These are phyloP conservation scores for Muscina levida DNA, from an alignment of 2,888 invertebrate species.

Conservation along the genomic window DNA sequence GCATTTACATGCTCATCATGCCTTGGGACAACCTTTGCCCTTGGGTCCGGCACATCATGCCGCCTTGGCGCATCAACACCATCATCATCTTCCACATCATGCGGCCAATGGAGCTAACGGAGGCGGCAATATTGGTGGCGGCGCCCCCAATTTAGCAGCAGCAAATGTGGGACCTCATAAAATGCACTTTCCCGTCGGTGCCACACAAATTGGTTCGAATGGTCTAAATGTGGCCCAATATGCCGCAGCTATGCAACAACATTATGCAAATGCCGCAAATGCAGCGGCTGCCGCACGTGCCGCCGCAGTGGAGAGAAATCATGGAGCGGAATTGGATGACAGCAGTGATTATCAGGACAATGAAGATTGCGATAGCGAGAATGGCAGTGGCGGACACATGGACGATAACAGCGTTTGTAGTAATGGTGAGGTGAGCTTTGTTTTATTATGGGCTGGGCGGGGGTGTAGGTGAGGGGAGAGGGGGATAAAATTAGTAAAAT, in stretches of 20 bases:
- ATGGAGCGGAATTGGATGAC: slow-evolving; percentile 74
- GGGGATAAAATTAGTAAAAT: background rate
- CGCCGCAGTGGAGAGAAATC: slow-evolving; percentile 72
- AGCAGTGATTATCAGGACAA: slow-evolving; percentile 78
- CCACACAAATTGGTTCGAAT: slow-evolving; percentile 73
- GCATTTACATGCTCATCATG: slow-evolving; percentile 55
- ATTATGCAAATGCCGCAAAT: slow-evolving; percentile 75
- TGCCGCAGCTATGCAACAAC: slow-evolving; percentile 77
- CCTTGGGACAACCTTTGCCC: slow-evolving; percentile 51
- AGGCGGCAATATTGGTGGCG: slow-evolving; percentile 24
- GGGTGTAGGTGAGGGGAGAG: slow-evolving; percentile 39
- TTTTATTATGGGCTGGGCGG: slow-evolving; percentile 70
- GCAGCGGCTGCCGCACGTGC: slow-evolving; percentile 74
- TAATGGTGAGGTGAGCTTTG: slow-evolving; percentile 79
- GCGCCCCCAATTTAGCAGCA: slow-evolving; percentile 34
- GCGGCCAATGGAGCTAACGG: background rate
- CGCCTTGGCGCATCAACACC: slow-evolving; percentile 43
- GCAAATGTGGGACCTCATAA: slow-evolving; percentile 71
- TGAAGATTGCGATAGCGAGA: slow-evolving; percentile 77
- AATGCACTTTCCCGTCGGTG: slow-evolving; percentile 73
- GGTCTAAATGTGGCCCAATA: slow-evolving; percentile 76
- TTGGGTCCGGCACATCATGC: slow-evolving; percentile 45
- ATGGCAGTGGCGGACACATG: slow-evolving; percentile 74
- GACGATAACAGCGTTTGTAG: slow-evolving; percentile 79
- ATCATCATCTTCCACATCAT: slow-evolving; percentile 65